phyloP scores from a whole-genome alignment of 2,888 invertebrate genomes.

The Bembecia ichneumoniformis region DNA sequence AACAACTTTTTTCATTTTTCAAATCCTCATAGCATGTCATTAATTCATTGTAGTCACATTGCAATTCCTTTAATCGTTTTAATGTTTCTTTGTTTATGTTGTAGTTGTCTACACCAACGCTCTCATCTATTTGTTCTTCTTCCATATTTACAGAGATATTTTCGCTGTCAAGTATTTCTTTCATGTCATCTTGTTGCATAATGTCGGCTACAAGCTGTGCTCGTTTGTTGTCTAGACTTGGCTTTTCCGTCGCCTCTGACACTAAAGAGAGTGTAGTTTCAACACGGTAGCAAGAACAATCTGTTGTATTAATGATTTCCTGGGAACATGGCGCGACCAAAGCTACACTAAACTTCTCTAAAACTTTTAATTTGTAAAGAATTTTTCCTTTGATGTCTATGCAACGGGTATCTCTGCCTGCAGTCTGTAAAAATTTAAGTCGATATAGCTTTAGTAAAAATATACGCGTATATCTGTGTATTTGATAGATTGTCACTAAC shows the following conservation, averaged over 20 bases:
- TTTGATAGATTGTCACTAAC: slow-evolving; percentile 18
- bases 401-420: slow-evolving; percentile 46
- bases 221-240: slow-evolving; percentile 39
- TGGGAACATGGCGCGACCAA: slow-evolving; percentile 53
- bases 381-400: slow-evolving; percentile 60
- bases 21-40: slow-evolving; percentile 47
- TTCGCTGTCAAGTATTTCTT: slow-evolving; percentile 47
- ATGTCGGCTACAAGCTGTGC: slow-evolving; percentile 59
- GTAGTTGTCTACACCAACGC: slow-evolving; percentile 23
- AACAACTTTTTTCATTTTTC: slow-evolving; percentile 43
- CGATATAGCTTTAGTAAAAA: background rate
- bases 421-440: slow-evolving; percentile 29
- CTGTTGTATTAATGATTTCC: slow-evolving; percentile 20
- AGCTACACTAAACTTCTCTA: slow-evolving; percentile 58
- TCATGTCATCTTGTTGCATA: slow-evolving; percentile 58
- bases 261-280: slow-evolving; percentile 39
- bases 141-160: slow-evolving; percentile 15
- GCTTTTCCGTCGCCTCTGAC: slow-evolving; percentile 24
- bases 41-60: slow-evolving; percentile 50
- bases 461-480: background rate
- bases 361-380: slow-evolving; percentile 52
- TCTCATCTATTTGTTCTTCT: slow-evolving; percentile 23
- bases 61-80: slow-evolving; percentile 47
- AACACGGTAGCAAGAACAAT: slow-evolving; percentile 42
- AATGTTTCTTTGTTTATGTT: slow-evolving; percentile 45